These are phyloP conservation scores for Lapara coniferarum DNA, from an alignment of 2,888 invertebrate species.

Conservation along the genomic window DNA sequence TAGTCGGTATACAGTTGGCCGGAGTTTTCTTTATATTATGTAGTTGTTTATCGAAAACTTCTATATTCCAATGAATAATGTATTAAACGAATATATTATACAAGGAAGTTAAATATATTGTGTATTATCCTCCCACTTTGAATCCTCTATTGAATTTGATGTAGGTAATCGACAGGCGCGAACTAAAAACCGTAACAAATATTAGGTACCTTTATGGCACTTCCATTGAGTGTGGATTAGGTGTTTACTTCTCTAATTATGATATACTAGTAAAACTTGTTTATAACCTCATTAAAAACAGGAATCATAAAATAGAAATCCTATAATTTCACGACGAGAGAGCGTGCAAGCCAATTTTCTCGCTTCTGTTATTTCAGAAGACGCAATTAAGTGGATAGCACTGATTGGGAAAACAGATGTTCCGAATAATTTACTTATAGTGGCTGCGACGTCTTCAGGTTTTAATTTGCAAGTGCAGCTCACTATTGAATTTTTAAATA, in stretches of 20 bases:
- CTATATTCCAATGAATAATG: too few relatives aligned
- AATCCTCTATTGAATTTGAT: too few relatives aligned
- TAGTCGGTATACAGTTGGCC: too few relatives aligned
- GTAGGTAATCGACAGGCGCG: too few relatives aligned
- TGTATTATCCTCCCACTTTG: too few relatives aligned
- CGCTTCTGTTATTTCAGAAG: conserved; percentile 15
- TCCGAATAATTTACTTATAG: conserved; percentile 17
- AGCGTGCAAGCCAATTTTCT: conserved; percentile 7
- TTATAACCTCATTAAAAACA: conserved; percentile 3
- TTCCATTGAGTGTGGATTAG: too few relatives aligned
- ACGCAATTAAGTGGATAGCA: conserved; percentile 17
- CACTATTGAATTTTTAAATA: conserved; percentile 10
- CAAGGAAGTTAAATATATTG: too few relatives aligned
- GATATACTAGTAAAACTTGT: conserved; percentile 1
- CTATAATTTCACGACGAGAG: not conserved
- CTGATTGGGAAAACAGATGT: conserved; percentile 22
- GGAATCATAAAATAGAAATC: not conserved
- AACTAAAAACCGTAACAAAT: too few relatives aligned
- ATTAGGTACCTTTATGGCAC: too few relatives aligned
- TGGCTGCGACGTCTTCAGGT: not conserved
- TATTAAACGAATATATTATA: too few relatives aligned
- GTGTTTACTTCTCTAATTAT: not conserved
- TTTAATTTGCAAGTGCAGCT: conserved; percentile 13
- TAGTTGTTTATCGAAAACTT: too few relatives aligned
- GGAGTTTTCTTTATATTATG: too few relatives aligned